Percentiles rank a stretch among this genome's conserved stretches.
phyloP scores from a whole-genome alignment of 2,113 vertebrate species.

The Apistogramma diplotaenia region DNA sequence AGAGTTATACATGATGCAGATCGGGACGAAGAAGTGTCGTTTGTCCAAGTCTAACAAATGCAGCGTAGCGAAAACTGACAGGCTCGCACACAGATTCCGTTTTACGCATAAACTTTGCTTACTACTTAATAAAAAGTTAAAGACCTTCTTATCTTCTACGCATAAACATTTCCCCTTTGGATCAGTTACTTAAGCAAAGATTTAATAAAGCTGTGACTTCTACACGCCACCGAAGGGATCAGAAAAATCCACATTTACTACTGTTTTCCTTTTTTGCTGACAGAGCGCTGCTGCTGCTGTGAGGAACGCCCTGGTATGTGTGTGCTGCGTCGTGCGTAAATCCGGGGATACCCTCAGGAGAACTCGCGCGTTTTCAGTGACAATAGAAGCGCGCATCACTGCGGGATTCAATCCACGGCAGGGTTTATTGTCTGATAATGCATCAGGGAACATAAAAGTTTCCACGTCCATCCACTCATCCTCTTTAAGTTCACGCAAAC shows the following conservation, averaged over 20 bases:
- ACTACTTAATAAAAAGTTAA: neutral
- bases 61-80: neutral
- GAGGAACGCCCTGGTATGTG: slow-evolving; percentile 13
- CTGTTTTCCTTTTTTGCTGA: slow-evolving; percentile 29
- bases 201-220: neutral
- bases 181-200: neutral
- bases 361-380: neutral
- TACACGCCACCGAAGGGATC: neutral
- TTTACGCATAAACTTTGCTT: neutral
- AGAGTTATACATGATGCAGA: accelerated
- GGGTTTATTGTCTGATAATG: neutral
- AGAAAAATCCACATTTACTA: neutral
- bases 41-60: neutral
- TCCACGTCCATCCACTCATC: accelerated
- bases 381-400: neutral
- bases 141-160: neutral
- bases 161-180: neutral
- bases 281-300: neutral
- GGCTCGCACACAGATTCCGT: neutral
- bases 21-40: neutral
- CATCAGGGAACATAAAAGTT: neutral
- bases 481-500: neutral
- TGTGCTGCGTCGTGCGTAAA: slow-evolving; percentile 42
- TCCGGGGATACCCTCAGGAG: slow-evolving; percentile 51
- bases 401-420: neutral